Base-by-base conservation (phyloP, 1,140 invertebrate genomes). In the Bombyx mandarina region DNA sequence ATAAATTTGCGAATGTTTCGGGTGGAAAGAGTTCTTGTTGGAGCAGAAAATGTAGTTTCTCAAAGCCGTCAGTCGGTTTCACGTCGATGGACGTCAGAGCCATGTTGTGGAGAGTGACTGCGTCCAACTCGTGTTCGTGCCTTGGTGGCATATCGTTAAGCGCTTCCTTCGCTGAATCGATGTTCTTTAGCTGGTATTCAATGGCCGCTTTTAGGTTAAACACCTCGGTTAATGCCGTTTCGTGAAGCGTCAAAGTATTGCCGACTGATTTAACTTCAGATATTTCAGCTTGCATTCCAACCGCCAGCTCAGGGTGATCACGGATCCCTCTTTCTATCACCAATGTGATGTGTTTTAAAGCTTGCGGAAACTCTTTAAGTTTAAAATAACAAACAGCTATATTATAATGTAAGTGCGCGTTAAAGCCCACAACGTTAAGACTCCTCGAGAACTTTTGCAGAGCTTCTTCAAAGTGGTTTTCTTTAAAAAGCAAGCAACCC, bases 131-230 rank as follows among this genome's bases (percentile, higher is more conserved):
- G 77, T 99, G 97, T 85, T 99, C 98, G 7, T 95, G 94, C 63
- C 96, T 87, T 0, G 98, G 98, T 35, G 99, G 99, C 95, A 99
- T 98, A 84, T 99, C 99, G 0, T 96, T 96, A 50, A 99, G 86
- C 0, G 98, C 97, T 88, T 99, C 98, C 77, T 93, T 91, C 8
- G 98, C 97, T 18, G 94, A 93, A 68, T 97, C 95, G 77, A 93
- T 91, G 84, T 99, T 99, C 89, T 98, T 98, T 26, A 98, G 89
- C 79, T 99, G 96, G 88, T 97, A 99, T 88, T 99, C 98, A 67
- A 99, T 98, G 3, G 98, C 98, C 12, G 98, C 98, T 90, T 99
- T 99, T 0, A 99, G 89, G 89, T 99, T 99, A 74, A 99, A 99
- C 0, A 98, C 98, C 89, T 99, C 98, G 10, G 99, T 97, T 3